phyloP scores from a whole-genome alignment of 64 coral and sea anemone genomes.

The Dendrophyllia cribrosa region DNA sequence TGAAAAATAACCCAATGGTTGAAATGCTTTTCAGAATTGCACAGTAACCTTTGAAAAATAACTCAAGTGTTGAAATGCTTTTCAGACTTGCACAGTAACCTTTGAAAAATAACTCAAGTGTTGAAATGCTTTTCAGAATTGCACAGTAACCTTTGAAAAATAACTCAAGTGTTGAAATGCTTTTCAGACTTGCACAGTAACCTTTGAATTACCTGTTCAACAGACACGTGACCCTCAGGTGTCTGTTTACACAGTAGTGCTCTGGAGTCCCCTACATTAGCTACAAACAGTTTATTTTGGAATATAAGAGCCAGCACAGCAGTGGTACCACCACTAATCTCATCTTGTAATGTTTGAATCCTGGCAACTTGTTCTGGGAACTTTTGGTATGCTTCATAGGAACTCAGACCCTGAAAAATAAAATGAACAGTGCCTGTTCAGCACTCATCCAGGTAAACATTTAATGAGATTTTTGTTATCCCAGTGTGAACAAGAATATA shows the following conservation, averaged over 20 bases:
- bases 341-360: constrained; percentile 85
- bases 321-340: constrained; percentile 95
- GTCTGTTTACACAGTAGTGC: constrained; percentile 82
- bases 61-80: no score
- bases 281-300: constrained; percentile 85
- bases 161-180: no score
- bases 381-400: constrained; percentile 91
- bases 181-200: background rate
- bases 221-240: constrained; percentile 64
- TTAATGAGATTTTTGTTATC: no score
- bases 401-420: constrained; percentile 79
- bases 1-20: no score
- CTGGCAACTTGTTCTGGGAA: constrained; percentile 86
- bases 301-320: constrained; percentile 95
- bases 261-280: constrained; percentile 97
- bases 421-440: no score
- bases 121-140: background rate
- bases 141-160: background rate
- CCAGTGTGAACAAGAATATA: no score
- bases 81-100: background rate
- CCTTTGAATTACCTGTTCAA: constrained; percentile 78
- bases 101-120: no score
- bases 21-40: no score
- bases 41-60: no score
- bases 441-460: no score